Conservation (phyloP, 2,113 vertebrate species). For the Brachyhypopomus occidentalis region DNA sequence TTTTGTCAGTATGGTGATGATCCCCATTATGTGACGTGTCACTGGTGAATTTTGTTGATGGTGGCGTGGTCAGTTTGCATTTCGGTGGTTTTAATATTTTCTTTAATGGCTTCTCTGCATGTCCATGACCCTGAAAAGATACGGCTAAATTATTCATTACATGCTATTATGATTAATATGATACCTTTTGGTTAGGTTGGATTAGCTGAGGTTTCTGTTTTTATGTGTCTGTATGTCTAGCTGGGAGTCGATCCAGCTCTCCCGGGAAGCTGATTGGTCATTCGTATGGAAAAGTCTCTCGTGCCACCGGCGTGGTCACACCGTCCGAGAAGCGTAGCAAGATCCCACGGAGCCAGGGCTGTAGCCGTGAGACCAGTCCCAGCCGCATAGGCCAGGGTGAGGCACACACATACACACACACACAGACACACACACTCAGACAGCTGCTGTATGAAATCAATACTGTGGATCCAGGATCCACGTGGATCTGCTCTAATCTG, state of each 20-base stretch:
- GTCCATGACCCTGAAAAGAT: not conserved
- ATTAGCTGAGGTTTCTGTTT: too few relatives aligned
- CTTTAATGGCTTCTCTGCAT: conserved; percentile 15
- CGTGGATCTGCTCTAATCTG: too few relatives aligned
- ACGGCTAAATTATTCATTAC: not conserved
- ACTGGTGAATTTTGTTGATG: conserved; percentile 1
- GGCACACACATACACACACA: conserved; percentile 41
- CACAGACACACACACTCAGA: conserved; percentile 27
- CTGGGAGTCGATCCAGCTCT: conserved; percentile 93
- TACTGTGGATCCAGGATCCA: too few relatives aligned
- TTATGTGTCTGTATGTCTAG: conserved; percentile 67
- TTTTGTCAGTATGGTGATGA: conserved; percentile 8
- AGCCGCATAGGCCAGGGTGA: conserved; percentile 83
- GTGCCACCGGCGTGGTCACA: conserved; percentile 71
- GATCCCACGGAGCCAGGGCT: conserved; percentile 92
- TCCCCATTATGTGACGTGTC: not conserved
- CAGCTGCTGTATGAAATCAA: too few relatives aligned
- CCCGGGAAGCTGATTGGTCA: conserved; percentile 87
- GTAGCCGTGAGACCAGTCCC: conserved; percentile 94
- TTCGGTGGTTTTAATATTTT: conserved; percentile 15
- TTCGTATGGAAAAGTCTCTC: conserved; percentile 78
- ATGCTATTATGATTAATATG: not conserved
- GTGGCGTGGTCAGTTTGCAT: conserved; percentile 4
- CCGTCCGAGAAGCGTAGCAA: conserved; percentile 79
- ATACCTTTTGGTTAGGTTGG: too few relatives aligned